A percentile compares a stretch with the other conserved stretches of the same genome.
phyloP scores from a whole-genome alignment of 2,797 vertebrate species.

The Threskiornis aethiopicus region DNA sequence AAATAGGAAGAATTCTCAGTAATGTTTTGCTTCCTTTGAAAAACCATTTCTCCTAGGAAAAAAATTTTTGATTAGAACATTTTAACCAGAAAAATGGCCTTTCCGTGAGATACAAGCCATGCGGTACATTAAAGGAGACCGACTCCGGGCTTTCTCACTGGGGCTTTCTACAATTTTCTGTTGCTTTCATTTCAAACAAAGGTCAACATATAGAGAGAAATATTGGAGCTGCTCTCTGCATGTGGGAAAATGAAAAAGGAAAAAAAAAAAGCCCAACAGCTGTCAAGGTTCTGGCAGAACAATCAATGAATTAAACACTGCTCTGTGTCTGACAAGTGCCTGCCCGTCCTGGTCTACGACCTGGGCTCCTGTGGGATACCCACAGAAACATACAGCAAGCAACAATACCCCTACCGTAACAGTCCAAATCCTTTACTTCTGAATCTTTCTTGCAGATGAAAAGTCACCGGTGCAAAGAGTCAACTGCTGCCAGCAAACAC shows the following conservation, averaged over 20 bases:
- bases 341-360: not conserved
- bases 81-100: not conserved
- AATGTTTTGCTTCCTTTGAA: not conserved
- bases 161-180: constrained; percentile 7
- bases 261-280: not conserved
- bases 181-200: constrained; percentile 42
- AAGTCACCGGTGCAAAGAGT: not conserved
- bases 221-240: not conserved
- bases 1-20: not conserved
- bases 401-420: not conserved
- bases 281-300: constrained; percentile 4
- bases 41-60: not conserved
- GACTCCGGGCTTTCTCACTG: not conserved
- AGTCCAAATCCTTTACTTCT: not conserved
- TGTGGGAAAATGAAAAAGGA: not conserved
- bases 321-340: not conserved
- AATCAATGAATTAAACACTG: constrained; percentile 10
- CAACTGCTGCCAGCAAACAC: not conserved
- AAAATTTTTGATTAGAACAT: not conserved
- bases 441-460: not conserved
- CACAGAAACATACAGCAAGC: not conserved
- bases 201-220: constrained; percentile 6
- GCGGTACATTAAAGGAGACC: not conserved
- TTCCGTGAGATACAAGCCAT: not conserved
- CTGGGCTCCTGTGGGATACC: not conserved